Evolutionary conservation across 2,113 vertebrate species (phyloP).

Genomic region (Hystrix brachyura): DNA sequence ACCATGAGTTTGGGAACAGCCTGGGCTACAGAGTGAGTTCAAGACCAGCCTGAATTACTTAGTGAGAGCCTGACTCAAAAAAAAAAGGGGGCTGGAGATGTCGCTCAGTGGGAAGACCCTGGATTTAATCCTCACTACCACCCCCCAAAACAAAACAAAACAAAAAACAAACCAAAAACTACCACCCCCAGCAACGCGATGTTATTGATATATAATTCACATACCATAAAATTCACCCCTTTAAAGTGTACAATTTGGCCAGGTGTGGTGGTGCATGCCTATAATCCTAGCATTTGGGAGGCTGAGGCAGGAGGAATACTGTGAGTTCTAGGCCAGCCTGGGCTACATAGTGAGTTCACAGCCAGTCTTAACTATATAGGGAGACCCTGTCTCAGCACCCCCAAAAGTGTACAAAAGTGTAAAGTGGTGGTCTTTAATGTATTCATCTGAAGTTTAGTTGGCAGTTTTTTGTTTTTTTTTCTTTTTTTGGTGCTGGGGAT

Average conservation of each 20-base stretch:
- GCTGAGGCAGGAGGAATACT: no score
- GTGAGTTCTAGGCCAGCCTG: no score
- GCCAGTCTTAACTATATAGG: no score
- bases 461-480: no score
- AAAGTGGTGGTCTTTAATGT: neutral
- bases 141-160: neutral
- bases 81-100: neutral
- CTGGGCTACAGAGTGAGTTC: neutral
- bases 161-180: no score
- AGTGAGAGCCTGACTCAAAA: neutral
- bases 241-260: neutral
- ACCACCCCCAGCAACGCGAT: no score
- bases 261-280: no score
- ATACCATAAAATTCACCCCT: neutral
- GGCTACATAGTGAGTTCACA: no score
- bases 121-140: neutral
- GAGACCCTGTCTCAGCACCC: no score
- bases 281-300: no score
- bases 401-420: no score
- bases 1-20: neutral
- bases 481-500: no score
- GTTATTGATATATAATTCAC: conserved; percentile 2
- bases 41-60: neutral
- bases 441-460: neutral
- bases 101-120: neutral